Evolutionary conservation across 1,140 invertebrate species (phyloP).

Genomic region (Arctopsyche grandis): DNA sequence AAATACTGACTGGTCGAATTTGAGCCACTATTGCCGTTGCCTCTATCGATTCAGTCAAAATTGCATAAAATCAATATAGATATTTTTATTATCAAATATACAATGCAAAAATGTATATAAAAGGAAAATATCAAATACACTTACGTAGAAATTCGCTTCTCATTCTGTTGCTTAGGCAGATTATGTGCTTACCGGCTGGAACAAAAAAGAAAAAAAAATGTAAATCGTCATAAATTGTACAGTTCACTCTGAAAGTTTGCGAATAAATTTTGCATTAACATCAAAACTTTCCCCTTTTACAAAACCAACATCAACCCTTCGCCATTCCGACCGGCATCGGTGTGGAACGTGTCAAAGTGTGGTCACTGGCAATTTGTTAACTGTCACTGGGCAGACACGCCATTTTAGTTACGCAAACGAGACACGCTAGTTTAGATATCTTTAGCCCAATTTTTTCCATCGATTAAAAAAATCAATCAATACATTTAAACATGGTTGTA

Average conservation of each 20-base stretch:
- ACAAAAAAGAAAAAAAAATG: slow-evolving; percentile 35
- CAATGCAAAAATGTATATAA: not conserved
- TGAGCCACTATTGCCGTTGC: no score
- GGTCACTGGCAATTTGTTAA: slow-evolving; percentile 33
- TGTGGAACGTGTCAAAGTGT: not conserved
- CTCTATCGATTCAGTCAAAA: not conserved
- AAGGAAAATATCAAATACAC: not conserved
- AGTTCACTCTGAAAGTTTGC: not conserved
- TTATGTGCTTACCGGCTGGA: slow-evolving; percentile 48
- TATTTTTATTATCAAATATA: not conserved
- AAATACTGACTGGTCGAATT: no score
- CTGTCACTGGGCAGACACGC: slow-evolving; percentile 43
- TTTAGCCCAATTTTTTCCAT: not conserved
- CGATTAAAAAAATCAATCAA: not conserved
- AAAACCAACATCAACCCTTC: not conserved
- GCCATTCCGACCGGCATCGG: not conserved
- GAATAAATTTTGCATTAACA: not conserved
- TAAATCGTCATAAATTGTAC: not conserved
- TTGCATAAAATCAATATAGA: not conserved
- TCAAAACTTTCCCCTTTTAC: not conserved
- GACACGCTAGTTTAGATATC: not conserved
- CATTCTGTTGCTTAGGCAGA: slow-evolving; percentile 29
- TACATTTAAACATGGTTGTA: not conserved
- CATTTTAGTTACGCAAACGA: slow-evolving; percentile 14
- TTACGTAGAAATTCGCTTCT: slow-evolving; percentile 30